Percentiles rank a stretch among this genome's conserved stretches.
Conservation (phyloP, 37 sponge, comb jelly and placozoan genomes). For the Beroe ovata region DNA sequence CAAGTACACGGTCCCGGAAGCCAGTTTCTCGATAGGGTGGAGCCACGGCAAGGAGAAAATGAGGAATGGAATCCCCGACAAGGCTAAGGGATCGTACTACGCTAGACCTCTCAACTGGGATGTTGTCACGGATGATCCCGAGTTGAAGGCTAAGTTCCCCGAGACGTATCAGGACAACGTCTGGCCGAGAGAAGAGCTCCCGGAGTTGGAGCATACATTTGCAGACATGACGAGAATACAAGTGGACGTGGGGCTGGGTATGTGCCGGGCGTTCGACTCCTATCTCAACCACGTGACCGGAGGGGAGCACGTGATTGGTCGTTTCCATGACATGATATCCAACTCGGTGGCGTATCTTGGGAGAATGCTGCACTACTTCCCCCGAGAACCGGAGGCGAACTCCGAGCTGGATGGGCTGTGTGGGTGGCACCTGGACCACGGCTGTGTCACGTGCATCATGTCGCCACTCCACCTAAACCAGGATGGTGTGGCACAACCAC, state of each 20-base stretch:
- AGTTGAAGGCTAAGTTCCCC: slow-evolving; percentile 4
- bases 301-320: background rate
- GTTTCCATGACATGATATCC: background rate
- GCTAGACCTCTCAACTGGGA: background rate
- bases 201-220: slow-evolving; percentile 1
- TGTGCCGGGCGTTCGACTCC: background rate
- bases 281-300: background rate
- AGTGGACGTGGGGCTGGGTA: background rate
- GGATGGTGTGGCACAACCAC: background rate
- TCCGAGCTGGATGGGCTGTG: slow-evolving; percentile 7
- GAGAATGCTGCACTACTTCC: slow-evolving; percentile 45
- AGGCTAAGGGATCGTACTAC: slow-evolving; percentile 40
- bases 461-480: slow-evolving; percentile 2
- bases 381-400: slow-evolving; percentile 5
- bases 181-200: slow-evolving; percentile 5
- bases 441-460: slow-evolving; percentile 15
- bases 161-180: slow-evolving; percentile 19
- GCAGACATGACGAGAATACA: background rate
- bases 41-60: slow-evolving; percentile 59
- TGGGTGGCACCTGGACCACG: slow-evolving; percentile 53
- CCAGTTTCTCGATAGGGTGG: background rate
- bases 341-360: slow-evolving; percentile 14
- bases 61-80: slow-evolving; percentile 42
- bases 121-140: background rate
- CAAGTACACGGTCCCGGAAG: background rate